phyloP scores from a whole-genome alignment of 2,113 vertebrate species.

The Gymnogyps californianus region DNA sequence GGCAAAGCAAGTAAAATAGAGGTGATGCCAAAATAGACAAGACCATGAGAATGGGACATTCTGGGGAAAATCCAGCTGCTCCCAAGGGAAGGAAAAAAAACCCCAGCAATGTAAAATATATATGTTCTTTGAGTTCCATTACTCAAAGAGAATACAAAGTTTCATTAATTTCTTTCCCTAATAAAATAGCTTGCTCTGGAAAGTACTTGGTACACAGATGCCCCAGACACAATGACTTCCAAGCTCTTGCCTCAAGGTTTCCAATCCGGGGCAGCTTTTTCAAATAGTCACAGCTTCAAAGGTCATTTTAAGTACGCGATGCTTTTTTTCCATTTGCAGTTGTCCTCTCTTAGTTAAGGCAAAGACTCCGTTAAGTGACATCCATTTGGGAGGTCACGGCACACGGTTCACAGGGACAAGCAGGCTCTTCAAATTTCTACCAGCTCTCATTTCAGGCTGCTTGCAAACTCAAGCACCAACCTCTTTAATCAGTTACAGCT shows the following conservation, averaged over 20 bases:
- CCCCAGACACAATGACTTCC: rapidly evolving
- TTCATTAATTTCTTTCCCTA: background rate
- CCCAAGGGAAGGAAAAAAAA: background rate
- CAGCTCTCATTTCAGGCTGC: background rate
- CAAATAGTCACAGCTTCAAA: background rate
- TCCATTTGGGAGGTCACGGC: background rate
- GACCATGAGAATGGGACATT: background rate
- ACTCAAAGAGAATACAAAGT: background rate
- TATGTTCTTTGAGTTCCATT: background rate
- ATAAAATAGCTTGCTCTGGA: background rate
- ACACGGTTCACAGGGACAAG: background rate
- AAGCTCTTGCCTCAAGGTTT: background rate
- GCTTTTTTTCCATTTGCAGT: background rate
- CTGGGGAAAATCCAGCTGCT: background rate
- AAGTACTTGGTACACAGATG: background rate
- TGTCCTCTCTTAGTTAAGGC: background rate
- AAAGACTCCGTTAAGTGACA: background rate
- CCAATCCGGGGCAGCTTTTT: background rate
- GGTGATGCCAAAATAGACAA: background rate
- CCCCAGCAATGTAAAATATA: rapidly evolving
- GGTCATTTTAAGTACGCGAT: background rate
- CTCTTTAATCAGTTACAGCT: conserved; percentile 34
- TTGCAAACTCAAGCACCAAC: conserved; percentile 2
- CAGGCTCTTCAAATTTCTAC: background rate
- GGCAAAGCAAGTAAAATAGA: background rate